These are phyloP conservation scores for Eulacestoma nigropectus DNA, from an alignment of 2,113 vertebrate genomes.

Conservation along the genomic window DNA sequence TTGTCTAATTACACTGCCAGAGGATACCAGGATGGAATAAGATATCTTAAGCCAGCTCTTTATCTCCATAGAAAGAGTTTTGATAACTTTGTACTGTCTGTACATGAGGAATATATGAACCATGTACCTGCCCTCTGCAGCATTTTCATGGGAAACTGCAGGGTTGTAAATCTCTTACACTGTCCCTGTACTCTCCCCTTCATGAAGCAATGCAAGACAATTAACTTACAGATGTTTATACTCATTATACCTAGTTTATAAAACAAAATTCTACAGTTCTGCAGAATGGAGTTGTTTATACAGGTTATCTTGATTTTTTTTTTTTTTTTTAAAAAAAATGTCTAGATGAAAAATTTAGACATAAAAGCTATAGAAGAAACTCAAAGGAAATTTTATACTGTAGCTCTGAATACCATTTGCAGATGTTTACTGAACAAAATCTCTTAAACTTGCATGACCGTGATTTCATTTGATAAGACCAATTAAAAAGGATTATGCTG, in stretches of 20 bases:
- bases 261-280: neutral
- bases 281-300: neutral
- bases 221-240: neutral
- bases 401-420: constrained; percentile 18
- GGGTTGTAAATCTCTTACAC: neutral
- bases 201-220: neutral
- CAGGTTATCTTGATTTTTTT: neutral
- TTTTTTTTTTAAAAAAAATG: neutral
- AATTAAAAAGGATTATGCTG: constrained; percentile 9
- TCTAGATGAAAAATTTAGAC: neutral
- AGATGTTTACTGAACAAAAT: constrained; percentile 33
- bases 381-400: constrained; percentile 13
- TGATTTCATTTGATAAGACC: constrained; percentile 50
- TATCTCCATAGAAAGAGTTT: neutral
- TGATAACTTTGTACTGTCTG: neutral
- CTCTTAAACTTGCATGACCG: neutral
- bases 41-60: neutral
- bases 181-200: neutral
- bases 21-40: neutral
- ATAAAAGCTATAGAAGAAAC: constrained; percentile 28
- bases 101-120: neutral
- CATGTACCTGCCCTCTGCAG: neutral
- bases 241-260: neutral
- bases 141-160: neutral
- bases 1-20: neutral